These are phyloP conservation scores for Phycodurus eques DNA, from an alignment of 2,113 vertebrate genomes.

Conservation along the genomic window DNA sequence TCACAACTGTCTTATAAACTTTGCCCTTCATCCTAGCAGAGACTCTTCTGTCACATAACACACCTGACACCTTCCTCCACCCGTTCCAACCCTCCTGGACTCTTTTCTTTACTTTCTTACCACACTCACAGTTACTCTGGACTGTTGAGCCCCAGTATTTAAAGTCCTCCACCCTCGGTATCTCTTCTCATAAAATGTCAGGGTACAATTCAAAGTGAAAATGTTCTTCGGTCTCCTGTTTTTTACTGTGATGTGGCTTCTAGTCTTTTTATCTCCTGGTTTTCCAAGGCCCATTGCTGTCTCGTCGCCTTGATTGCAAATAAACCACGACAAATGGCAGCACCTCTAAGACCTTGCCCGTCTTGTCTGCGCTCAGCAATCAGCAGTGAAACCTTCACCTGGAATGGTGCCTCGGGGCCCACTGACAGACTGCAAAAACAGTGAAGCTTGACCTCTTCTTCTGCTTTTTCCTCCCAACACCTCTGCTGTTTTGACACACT, in stretches of 20 bases:
- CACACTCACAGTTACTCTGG: no score
- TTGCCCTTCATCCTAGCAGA: no score
- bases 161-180: no score
- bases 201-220: neutral
- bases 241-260: slow-evolving; percentile 1
- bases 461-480: slow-evolving; percentile 24
- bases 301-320: slow-evolving; percentile 42
- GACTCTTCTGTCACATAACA: no score
- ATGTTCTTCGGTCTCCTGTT: neutral
- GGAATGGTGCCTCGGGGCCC: slow-evolving; percentile 34
- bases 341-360: slow-evolving; percentile 43
- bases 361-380: slow-evolving; percentile 51
- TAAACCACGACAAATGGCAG: slow-evolving; percentile 44
- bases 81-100: no score
- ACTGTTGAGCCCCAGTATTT: no score
- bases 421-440: slow-evolving; percentile 29
- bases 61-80: no score
- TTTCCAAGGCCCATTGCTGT: slow-evolving; percentile 17
- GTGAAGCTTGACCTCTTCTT: slow-evolving; percentile 15
- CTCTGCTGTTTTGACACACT: neutral
- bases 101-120: no score
- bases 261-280: slow-evolving; percentile 14
- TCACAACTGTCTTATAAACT: no score
- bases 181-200: neutral
- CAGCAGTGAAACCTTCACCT: slow-evolving; percentile 28